A percentile compares a stretch with the other conserved stretches of the same genome.
Evolutionary conservation across 35 echinoderm and acorn worm species (phyloP).

Genomic region (Apostichopus californicus): DNA sequence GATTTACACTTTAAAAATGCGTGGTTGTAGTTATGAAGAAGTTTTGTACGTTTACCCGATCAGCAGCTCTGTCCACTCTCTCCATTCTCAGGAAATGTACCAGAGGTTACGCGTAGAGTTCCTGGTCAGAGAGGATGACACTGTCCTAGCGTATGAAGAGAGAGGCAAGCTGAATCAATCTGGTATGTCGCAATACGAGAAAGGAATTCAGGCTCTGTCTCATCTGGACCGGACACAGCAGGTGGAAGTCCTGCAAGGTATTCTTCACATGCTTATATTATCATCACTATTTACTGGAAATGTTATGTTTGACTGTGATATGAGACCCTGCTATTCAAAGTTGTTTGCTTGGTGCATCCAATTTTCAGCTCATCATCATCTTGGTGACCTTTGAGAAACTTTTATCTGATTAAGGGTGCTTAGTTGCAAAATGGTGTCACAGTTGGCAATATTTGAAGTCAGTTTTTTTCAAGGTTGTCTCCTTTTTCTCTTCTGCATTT

Average conservation of each 20-base stretch:
- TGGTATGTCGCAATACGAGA: conserved; percentile 81
- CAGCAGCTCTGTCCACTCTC: not conserved
- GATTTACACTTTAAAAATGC: no score
- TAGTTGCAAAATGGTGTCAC: no score
- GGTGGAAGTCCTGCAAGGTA: conserved; percentile 82
- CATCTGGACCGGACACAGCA: conserved; percentile 85
- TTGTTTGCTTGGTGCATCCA: not conserved
- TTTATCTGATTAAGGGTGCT: no score
- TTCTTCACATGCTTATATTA: no score
- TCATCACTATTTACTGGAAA: no score
- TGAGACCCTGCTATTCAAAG: not conserved
- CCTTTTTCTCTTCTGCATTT: no score
- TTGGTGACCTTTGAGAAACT: no score
- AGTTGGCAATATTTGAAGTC: no score
- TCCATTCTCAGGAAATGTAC: conserved; percentile 72
- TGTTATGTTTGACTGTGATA: not conserved
- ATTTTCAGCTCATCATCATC: no score
- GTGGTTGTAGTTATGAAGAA: no score
- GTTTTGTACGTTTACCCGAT: no score
- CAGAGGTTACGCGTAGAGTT: conserved; percentile 61
- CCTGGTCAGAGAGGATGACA: conserved; percentile 63
- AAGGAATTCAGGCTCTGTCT: conserved; percentile 86
- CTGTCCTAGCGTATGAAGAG: conserved; percentile 83
- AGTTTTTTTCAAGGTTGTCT: no score
- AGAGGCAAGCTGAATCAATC: conserved; percentile 74